Evolutionary conservation across 2,888 invertebrate genomes (phyloP).

Genomic region (Eumerus sabulonum): DNA sequence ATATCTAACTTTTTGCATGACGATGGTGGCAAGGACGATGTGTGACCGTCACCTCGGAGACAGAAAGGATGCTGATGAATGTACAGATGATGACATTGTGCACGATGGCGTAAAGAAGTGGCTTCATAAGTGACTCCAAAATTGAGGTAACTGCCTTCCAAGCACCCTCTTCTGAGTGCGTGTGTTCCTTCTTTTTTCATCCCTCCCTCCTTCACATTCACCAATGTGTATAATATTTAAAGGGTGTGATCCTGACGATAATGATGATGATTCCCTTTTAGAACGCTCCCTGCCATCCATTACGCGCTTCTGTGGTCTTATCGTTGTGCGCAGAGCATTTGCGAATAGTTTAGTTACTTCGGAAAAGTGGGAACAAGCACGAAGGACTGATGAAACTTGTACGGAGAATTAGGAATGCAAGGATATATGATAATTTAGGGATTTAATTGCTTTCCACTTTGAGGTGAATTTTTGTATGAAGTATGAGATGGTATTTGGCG

Average conservation of each 20-base stretch:
- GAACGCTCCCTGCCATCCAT: background rate
- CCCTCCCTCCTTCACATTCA: background rate
- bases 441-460: conserved; percentile 17
- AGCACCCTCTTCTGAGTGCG: conserved; percentile 3
- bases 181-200: conserved; percentile 10
- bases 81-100: background rate
- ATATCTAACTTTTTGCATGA: conserved; percentile 21
- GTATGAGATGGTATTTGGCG: background rate
- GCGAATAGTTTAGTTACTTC: conserved; percentile 1
- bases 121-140: conserved; percentile 39
- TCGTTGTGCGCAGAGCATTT: conserved; percentile 1
- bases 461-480: background rate
- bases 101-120: conserved; percentile 11
- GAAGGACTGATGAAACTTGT: background rate
- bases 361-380: too few species aligned
- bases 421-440: conserved; percentile 11
- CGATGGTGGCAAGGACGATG: conserved; percentile 1
- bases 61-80: conserved; percentile 13
- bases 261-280: conserved; percentile 7
- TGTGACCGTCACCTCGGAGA: background rate
- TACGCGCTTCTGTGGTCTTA: background rate
- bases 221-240: too few species aligned
- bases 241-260: conserved; percentile 16
- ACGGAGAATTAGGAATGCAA: conserved; percentile 1
- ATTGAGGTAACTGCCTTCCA: conserved; percentile 31